These are phyloP conservation scores for Dromococcyx pavoninus DNA, from an alignment of 2,797 vertebrate genomes.

Conservation along the genomic window DNA sequence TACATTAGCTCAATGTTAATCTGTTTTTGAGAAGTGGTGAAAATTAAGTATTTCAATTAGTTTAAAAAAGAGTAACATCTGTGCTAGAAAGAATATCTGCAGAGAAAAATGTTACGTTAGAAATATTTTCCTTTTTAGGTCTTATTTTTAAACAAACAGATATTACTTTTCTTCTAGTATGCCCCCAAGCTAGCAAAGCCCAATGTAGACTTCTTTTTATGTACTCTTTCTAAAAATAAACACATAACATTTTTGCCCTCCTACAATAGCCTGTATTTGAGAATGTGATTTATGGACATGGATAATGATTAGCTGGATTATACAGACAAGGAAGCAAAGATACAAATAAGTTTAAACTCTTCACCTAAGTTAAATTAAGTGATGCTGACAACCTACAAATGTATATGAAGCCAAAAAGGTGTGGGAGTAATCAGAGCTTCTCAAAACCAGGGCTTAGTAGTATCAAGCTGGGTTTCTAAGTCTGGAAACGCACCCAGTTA, in stretches of 20 bases:
- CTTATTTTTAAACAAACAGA: background rate
- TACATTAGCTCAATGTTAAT: background rate
- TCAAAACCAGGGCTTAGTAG: background rate
- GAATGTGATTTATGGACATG: background rate
- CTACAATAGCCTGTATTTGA: background rate
- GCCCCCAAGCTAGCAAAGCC: background rate
- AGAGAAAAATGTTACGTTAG: background rate
- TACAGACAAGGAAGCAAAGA: background rate
- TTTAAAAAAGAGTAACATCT: background rate
- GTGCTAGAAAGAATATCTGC: background rate
- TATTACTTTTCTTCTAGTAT: background rate
- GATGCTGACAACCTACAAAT: background rate
- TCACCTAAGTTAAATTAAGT: background rate
- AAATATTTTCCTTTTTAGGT: background rate
- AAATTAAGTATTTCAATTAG: background rate
- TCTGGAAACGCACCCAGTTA: constrained; percentile 11
- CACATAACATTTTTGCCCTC: background rate
- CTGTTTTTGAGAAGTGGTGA: background rate
- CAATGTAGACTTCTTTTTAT: background rate
- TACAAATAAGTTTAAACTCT: background rate
- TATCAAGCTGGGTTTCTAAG: background rate
- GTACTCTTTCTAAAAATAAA: background rate
- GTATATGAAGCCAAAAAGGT: background rate
- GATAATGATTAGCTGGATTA: background rate
- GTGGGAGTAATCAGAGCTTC: background rate